Percentiles rank a stretch among this genome's conserved stretches.
Conservation (phyloP, 1,140 invertebrate species). For the Pogonomyrmex barbatus region DNA sequence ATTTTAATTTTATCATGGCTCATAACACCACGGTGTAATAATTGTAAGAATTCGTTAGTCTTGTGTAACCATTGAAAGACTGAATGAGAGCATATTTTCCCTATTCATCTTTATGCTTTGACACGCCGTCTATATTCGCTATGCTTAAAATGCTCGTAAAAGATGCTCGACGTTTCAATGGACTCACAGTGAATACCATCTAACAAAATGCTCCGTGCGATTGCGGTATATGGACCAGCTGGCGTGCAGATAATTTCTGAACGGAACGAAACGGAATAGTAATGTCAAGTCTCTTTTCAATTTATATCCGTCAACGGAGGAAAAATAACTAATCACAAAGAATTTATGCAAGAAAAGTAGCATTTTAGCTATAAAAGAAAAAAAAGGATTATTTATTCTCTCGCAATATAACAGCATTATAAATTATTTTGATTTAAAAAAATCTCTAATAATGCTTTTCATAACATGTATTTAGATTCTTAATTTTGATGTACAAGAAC, state of each 20-base stretch:
- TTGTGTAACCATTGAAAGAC: not conserved
- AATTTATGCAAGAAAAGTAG: too few species aligned
- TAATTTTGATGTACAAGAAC: too few species aligned
- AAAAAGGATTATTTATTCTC: not conserved
- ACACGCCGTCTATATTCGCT: not conserved
- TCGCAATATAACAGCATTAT: not conserved
- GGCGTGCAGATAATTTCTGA: conserved; percentile 3
- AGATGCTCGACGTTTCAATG: conserved; percentile 9
- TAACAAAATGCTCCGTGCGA: not conserved
- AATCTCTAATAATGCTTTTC: too few species aligned
- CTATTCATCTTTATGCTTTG: not conserved
- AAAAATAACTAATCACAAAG: not conserved
- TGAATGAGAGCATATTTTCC: not conserved
- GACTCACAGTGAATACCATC: not conserved
- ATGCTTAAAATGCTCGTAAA: conserved; percentile 28
- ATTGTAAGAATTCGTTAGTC: conserved; percentile 11
- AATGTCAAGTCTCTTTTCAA: conserved; percentile 2
- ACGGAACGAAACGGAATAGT: not conserved
- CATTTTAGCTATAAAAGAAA: not conserved
- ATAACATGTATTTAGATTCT: too few species aligned
- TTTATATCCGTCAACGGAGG: not conserved
- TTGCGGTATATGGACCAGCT: not conserved
- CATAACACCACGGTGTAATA: not conserved
- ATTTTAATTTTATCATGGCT: conserved; percentile 9
- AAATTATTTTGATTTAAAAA: not conserved